Evolutionary conservation across 2,888 invertebrate genomes (phyloP).

Genomic region (Dioctria rufipes): DNA sequence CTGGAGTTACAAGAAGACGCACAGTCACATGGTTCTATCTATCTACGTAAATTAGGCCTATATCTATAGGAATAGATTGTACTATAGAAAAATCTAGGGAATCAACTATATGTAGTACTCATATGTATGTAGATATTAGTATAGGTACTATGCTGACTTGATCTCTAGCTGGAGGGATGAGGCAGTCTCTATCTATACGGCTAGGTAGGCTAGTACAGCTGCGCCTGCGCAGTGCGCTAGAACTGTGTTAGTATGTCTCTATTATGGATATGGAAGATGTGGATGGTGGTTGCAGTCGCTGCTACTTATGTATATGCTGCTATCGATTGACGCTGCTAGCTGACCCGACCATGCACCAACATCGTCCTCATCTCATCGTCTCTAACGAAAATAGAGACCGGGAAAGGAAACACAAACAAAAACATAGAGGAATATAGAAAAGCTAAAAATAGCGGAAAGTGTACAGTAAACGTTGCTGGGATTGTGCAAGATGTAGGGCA

Average conservation of each 20-base stretch:
- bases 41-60: too few species aligned
- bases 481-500: constrained; percentile 57
- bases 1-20: constrained; percentile 8
- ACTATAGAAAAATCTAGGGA: too few species aligned
- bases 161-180: too few species aligned
- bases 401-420: constrained; percentile 46
- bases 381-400: constrained; percentile 47
- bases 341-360: too few species aligned
- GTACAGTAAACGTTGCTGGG: constrained; percentile 40
- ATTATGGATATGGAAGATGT: background rate
- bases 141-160: too few species aligned
- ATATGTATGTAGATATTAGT: too few species aligned
- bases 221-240: constrained; percentile 15
- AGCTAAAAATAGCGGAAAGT: constrained; percentile 50
- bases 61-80: too few species aligned
- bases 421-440: constrained; percentile 35
- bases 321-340: too few species aligned
- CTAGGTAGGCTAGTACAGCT: constrained; percentile 25
- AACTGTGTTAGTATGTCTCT: constrained; percentile 51
- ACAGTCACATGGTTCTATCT: too few species aligned
- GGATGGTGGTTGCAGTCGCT: too few species aligned
- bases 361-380: background rate
- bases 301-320: too few species aligned
- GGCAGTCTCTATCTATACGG: background rate
- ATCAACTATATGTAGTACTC: too few species aligned